Base-by-base conservation (phyloP, 2,888 invertebrate species). In the Hydropsyche betteni region DNA sequence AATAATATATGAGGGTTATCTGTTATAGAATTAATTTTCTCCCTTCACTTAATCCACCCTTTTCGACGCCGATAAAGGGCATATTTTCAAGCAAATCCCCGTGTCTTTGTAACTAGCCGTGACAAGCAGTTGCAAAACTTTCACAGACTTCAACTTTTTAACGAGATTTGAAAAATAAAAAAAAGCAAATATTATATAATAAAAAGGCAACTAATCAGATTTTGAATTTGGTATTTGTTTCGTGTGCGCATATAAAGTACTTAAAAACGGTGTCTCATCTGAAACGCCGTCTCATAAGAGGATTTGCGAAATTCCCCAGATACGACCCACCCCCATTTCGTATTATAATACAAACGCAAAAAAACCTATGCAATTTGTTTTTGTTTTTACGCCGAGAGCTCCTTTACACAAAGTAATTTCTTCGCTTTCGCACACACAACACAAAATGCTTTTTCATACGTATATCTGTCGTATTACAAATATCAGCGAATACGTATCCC, bases 341-440 rank as follows among this genome's bases (percentile, higher is more conserved):
- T 70, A 52, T 52, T 16, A 70, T 24, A 53, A 14, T 16, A 14
- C 76, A 74, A 74, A 76, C 69, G 74, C 58, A 24, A 10, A 55
- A 55, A 71, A 75, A 75, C 75, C 75, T 75, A 75, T 75, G 75
- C 75, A 75, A 71, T 75, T 75, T 75, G 71, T 75, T 75, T 75
- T 69, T 58, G 70, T 75, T 75, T 75, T 71, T 51, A 50, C 55
- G 52, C 36, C 51, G 50, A 75, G 58, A 75, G 75, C 75, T 69
- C 69, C 50, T 64, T 71, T 71, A 71, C 61, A 50, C 75, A 71
- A 61, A 71, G 64, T 75, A 71, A 70, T 75, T 75, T 71, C 58
- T 53, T 51, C 53, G 24, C 50, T 33, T 70, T 70, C 70, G 12
- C n/a, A 69, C 51, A 33, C 58, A 8, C 24, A 16, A 44, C 44